Base-by-base conservation (phyloP, 2,797 vertebrate genomes). In the Molothrus aeneus region DNA sequence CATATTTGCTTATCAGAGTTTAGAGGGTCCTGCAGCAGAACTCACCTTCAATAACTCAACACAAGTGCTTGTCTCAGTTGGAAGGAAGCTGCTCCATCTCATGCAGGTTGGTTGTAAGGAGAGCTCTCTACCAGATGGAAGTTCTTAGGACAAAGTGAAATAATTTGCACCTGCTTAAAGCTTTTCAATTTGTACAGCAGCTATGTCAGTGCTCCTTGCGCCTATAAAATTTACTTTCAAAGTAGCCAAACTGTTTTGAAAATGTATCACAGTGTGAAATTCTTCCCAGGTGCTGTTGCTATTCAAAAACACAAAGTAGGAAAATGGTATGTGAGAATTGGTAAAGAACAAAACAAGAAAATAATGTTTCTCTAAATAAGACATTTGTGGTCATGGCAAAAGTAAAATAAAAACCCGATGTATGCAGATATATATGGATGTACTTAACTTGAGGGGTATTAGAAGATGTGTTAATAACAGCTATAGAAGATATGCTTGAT, bases 171-270 rank as follows among this genome's bases (percentile, higher is more conserved):
- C 54, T 90, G 72, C 81, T 90, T 96, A 87, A 90, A 80, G 50
- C 80, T 95, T 96, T 94, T 77, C 81, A 87, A 22, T 54, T 75
- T 81, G 66, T 93, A 73, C 32, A 74, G 91, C 53, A 92, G 70
- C 60, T 92, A 48, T 92, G 81, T 86, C 81, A 84, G 47, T 79
- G 78, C 45, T 81, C 48, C 68, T 90, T 93, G 56, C 68, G 82
- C 79, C 93, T 94, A 96, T 22, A 86, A 85, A 96, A 97, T 97
- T 95, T 97, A 83, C 87, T 94, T 97, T 97, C 87, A 87, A 96
- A 97, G 79, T 82, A 85, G 56, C 32, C 83, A 96, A 97, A 97
- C 96, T 97, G 91, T 97, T 97, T 96, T 94, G 71, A 92, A 97
- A 96, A 80, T 93, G 54, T 50, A 80, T 93, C 95, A 68, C 93